Evolutionary conservation across 2,888 invertebrate species (phyloP).

Genomic region (Ectropis crepuscularia): DNA sequence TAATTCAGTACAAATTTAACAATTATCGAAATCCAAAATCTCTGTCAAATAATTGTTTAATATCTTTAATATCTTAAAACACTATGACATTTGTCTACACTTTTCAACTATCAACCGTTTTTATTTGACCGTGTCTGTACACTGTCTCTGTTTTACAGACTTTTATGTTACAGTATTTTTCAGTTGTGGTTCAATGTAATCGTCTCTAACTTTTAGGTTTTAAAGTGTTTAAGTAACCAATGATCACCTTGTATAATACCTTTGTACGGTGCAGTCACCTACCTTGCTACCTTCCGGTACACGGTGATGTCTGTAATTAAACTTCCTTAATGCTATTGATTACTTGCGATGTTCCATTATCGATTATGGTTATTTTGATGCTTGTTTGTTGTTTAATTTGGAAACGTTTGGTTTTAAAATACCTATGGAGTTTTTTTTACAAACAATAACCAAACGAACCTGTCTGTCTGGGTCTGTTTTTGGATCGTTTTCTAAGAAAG

Average conservation of each 20-base stretch:
- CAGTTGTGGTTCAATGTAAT: not conserved
- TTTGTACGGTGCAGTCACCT: slow-evolving; percentile 10
- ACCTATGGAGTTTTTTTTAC: not conserved
- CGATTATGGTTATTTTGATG: slow-evolving; percentile 44
- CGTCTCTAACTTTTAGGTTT: not conserved
- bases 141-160: too few species aligned
- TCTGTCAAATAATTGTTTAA: too few species aligned
- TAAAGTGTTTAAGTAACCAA: not conserved
- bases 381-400: slow-evolving; percentile 20
- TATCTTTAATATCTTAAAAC: too few species aligned
- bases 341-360: slow-evolving; percentile 50
- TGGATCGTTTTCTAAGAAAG: too few species aligned
- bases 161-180: too few species aligned
- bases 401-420: slow-evolving; percentile 38
- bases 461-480: too few species aligned
- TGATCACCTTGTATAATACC: not conserved
- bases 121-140: too few species aligned
- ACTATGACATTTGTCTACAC: too few species aligned
- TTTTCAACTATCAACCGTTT: too few species aligned
- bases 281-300: slow-evolving; percentile 42
- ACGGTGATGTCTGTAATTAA: slow-evolving; percentile 41
- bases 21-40: too few species aligned
- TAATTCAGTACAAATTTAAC: too few species aligned
- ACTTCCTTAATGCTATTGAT: slow-evolving; percentile 50
- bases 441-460: not conserved